A percentile compares a stretch with the other conserved stretches of the same genome.
Evolutionary conservation across 1,140 invertebrate species (phyloP).

Genomic region (Riptortus pedestris): DNA sequence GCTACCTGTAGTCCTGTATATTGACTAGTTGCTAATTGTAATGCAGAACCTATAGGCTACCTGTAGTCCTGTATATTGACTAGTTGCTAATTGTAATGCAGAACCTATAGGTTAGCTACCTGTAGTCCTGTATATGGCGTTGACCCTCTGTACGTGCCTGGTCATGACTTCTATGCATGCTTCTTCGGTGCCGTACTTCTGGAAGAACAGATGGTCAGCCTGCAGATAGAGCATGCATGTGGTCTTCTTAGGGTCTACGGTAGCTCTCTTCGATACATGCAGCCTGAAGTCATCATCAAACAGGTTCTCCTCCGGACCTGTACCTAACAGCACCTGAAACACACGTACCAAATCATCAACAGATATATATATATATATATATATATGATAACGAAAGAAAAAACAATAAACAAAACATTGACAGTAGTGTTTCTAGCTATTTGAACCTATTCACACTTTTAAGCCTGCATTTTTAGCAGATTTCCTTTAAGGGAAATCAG

Average conservation of each 20-base stretch:
- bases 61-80: too few species aligned
- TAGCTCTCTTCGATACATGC: conserved; percentile 56
- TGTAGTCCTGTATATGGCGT: conserved; percentile 81
- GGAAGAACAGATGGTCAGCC: conserved; percentile 88
- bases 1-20: too few species aligned
- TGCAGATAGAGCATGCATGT: conserved; percentile 80
- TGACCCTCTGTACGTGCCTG: conserved; percentile 84
- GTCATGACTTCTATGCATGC: conserved; percentile 92
- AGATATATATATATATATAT: too few species aligned
- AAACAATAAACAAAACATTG: not conserved
- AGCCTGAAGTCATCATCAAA: conserved; percentile 32
- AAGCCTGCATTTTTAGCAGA: not conserved
- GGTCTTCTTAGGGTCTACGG: conserved; percentile 59
- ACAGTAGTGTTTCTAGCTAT: not conserved
- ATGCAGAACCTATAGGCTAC: too few species aligned
- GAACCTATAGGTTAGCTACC: too few species aligned
- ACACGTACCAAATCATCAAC: too few species aligned
- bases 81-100: too few species aligned
- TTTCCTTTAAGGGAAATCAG: too few species aligned
- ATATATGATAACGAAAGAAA: too few species aligned
- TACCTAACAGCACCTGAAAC: conserved; percentile 23
- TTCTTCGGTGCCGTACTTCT: conserved; percentile 84
- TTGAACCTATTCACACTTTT: not conserved
- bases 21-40: too few species aligned
- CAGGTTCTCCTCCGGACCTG: conserved; percentile 19